Percentiles rank a stretch among this genome's conserved stretches.
Conservation (phyloP, 1,140 invertebrate genomes). For the Orius laevigatus region DNA sequence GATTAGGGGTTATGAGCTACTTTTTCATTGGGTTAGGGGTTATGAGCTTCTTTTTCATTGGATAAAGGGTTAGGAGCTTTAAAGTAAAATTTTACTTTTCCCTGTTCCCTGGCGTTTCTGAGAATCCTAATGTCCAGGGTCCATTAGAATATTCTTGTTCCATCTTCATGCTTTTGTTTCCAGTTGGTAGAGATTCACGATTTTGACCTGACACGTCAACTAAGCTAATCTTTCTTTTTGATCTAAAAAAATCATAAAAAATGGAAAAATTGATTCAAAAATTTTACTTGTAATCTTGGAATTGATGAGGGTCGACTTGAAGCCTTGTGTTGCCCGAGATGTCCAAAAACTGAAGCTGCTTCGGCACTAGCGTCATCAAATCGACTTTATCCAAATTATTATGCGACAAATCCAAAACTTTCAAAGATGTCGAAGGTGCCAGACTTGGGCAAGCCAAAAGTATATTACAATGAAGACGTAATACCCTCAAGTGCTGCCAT, state of each 20-base stretch:
- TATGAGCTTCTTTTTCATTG: too few relatives aligned
- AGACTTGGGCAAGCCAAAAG: constrained; percentile 57
- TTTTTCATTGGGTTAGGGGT: too few relatives aligned
- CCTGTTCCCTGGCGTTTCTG: constrained; percentile 58
- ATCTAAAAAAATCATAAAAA: constrained; percentile 23
- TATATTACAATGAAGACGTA: constrained; percentile 67
- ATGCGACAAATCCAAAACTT: constrained; percentile 68
- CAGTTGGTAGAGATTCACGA: constrained; percentile 40
- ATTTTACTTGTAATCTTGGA: constrained; percentile 46
- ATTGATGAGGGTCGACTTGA: constrained; percentile 63
- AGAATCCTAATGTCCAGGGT: constrained; percentile 66
- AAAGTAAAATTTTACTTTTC: constrained; percentile 29
- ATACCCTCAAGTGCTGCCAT: constrained; percentile 49
- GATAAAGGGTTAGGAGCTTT: too few relatives aligned
- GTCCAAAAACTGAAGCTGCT: constrained; percentile 67
- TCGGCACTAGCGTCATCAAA: constrained; percentile 52
- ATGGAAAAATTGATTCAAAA: background rate
- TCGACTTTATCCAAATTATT: constrained; percentile 67
- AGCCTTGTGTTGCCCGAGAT: constrained; percentile 65
- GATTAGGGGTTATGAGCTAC: too few relatives aligned
- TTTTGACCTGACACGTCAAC: constrained; percentile 69
- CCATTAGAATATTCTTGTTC: constrained; percentile 26
- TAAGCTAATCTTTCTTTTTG: constrained; percentile 58
- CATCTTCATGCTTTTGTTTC: constrained; percentile 41
- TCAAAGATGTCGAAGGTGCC: constrained; percentile 50